Evolutionary conservation across 1,140 invertebrate genomes (phyloP).

Genomic region (Euglossa dilemma): DNA sequence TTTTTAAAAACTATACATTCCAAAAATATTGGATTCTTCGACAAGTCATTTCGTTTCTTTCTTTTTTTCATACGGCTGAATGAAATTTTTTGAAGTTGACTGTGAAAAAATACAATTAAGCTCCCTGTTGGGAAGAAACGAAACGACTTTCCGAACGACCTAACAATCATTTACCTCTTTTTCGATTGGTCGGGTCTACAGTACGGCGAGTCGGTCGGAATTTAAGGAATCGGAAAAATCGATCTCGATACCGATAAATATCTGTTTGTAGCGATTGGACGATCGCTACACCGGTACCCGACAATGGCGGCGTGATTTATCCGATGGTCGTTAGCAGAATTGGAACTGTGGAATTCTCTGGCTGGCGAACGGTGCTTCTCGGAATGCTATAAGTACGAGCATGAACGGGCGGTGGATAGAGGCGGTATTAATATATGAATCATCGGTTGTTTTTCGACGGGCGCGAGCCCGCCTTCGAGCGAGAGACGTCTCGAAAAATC

Average conservation of each 20-base stretch:
- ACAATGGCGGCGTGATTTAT: background rate
- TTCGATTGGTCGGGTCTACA: no score
- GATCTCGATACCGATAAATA: background rate
- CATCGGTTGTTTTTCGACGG: background rate
- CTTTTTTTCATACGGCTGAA: no score
- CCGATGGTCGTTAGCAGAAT: background rate
- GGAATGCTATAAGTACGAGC: conserved; percentile 5
- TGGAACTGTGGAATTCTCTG: background rate
- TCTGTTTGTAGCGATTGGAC: background rate
- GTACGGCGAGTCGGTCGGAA: background rate
- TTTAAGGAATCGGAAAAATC: background rate
- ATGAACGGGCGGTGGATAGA: background rate
- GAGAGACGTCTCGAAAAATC: conserved; percentile 51
- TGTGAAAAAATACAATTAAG: no score
- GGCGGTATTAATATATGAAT: conserved; percentile 29
- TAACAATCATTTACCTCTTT: no score
- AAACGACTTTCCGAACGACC: no score
- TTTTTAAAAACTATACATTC: background rate
- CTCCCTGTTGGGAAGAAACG: no score
- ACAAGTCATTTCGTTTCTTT: no score
- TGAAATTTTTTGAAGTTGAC: no score
- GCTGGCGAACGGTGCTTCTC: background rate
- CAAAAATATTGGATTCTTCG: no score
- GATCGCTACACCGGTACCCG: background rate
- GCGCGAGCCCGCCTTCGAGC: conserved; percentile 24